Percentiles rank a stretch among this genome's conserved stretches.
Evolutionary conservation across 2,888 invertebrate species (phyloP).

Genomic region (Apamea monoglypha): DNA sequence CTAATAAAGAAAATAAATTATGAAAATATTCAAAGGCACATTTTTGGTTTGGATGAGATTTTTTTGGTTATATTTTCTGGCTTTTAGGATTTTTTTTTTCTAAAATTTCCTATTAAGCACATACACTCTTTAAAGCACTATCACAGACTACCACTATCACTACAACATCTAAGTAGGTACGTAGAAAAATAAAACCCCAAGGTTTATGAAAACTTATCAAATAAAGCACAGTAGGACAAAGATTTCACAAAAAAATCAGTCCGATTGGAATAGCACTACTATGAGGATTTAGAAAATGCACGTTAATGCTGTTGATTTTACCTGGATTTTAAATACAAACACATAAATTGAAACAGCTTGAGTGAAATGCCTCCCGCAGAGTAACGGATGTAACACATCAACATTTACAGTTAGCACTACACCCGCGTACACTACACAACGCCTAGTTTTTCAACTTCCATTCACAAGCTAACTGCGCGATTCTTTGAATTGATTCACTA

Average conservation of each 20-base stretch:
- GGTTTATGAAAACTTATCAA: background rate
- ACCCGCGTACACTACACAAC: slow-evolving; percentile 69
- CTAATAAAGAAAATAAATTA: background rate
- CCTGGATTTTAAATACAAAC: slow-evolving; percentile 64
- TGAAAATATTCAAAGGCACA: background rate
- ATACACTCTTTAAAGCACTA: background rate
- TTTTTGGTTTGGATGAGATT: slow-evolving; percentile 3
- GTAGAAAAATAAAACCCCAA: background rate
- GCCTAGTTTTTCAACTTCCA: slow-evolving; percentile 80
- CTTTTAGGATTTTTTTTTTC: background rate
- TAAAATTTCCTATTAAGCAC: background rate
- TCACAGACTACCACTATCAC: background rate
- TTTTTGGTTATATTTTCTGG: slow-evolving; percentile 16
- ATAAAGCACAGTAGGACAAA: slow-evolving; percentile 8
- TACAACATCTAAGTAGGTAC: too few species aligned
- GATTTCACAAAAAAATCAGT: slow-evolving; percentile 2
- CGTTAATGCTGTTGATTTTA: slow-evolving; percentile 60
- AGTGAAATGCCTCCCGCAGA: slow-evolving; percentile 75
- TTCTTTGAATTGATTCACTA: slow-evolving; percentile 66
- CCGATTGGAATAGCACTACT: slow-evolving; percentile 14
- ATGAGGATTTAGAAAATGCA: slow-evolving; percentile 36
- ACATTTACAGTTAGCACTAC: slow-evolving; percentile 79
- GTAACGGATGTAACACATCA: slow-evolving; percentile 82
- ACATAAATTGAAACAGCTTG: slow-evolving; percentile 54
- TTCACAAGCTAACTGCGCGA: slow-evolving; percentile 70